Evolutionary conservation across 2,888 invertebrate genomes (phyloP), one percentile per base, ranked within the genome.

Genomic region (Scaptomyza flava): DNA sequence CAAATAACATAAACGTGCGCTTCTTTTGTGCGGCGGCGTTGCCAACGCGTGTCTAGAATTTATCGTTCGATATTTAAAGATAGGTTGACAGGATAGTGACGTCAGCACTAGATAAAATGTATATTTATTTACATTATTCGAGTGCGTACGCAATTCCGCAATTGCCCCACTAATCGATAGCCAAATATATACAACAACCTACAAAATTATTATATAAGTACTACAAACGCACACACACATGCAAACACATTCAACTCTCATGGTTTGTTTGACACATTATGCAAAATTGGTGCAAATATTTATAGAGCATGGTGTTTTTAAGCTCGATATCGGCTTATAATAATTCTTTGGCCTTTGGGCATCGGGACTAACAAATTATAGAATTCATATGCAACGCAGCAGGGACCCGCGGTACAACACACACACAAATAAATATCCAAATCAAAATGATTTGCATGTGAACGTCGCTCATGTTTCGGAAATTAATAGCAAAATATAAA

Each of bases 41-140:
- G 47, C n/a, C 11, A 53, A 66, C 73, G 82, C 85, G 82, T 82
- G 82, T 80, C 71, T 74, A 70, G 82, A 82, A 82, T 82, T 79
- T 61, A 84, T 77, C 54, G 64, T 36, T 45, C 48, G 68, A 67
- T 58, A 12, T 42, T 23, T 33, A 9, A 50, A 36, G 68, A 47
- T 54, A 20, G 33, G 36, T 36, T 42, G 64, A 63, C 53, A 51
- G 56, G 58, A 11, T 36, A 54, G 73, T 82, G 82, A 87, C 82
- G 82, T 82, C 82, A 87, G 68, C 50, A 42, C 17, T 45, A 12
- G 14, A 14, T 56, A 9, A 43, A 38, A 36, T 43, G 20, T 53
- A 31, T 51, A 60, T 33, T 34, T 48, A 52, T 53, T 68, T 58
- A 48, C 34, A 67, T 51, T 57, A 38, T 46, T 27, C 57, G 50